These are phyloP conservation scores for Gymnoscelis rufifasciata DNA, from an alignment of 2,888 invertebrate species.

Conservation along the genomic window DNA sequence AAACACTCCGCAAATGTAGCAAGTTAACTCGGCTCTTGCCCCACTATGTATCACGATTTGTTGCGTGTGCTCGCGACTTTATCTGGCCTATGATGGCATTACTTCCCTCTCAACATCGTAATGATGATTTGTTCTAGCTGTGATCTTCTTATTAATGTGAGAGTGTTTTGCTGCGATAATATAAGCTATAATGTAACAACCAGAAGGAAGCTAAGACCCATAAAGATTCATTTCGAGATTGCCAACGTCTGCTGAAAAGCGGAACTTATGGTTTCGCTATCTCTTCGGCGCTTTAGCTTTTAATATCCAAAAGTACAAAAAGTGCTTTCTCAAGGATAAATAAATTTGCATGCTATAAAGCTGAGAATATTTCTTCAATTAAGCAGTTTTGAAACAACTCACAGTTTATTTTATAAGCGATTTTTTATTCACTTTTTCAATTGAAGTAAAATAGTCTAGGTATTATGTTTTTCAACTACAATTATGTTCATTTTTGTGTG, in stretches of 20 bases:
- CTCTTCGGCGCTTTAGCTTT: conserved; percentile 9
- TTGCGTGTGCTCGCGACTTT: conserved; percentile 14
- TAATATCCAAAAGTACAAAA: conserved; percentile 8
- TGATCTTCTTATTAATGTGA: conserved; percentile 33
- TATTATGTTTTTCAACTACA: no score
- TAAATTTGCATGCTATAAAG: no score
- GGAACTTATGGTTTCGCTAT: conserved; percentile 17
- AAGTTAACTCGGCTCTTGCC: conserved; percentile 8
- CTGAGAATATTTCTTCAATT: neutral
- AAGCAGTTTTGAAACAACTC: no score
- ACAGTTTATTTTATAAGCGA: no score
- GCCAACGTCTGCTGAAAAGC: conserved; percentile 25
- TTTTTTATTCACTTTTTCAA: no score
- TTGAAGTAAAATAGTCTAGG: no score
- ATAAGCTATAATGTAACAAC: conserved; percentile 28
- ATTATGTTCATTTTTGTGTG: no score
- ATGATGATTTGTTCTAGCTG: conserved; percentile 36
- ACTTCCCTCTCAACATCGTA: conserved; percentile 24
- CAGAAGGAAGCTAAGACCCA: conserved; percentile 28
- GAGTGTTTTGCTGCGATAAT: conserved; percentile 35
- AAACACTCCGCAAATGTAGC: conserved; percentile 1
- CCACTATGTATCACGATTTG: conserved; percentile 12
- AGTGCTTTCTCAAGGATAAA: neutral
- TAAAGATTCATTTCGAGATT: conserved; percentile 31
- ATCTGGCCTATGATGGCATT: conserved; percentile 27